Evolutionary conservation across 2,113 vertebrate genomes (phyloP).

Genomic region (Nettapus auritus): DNA sequence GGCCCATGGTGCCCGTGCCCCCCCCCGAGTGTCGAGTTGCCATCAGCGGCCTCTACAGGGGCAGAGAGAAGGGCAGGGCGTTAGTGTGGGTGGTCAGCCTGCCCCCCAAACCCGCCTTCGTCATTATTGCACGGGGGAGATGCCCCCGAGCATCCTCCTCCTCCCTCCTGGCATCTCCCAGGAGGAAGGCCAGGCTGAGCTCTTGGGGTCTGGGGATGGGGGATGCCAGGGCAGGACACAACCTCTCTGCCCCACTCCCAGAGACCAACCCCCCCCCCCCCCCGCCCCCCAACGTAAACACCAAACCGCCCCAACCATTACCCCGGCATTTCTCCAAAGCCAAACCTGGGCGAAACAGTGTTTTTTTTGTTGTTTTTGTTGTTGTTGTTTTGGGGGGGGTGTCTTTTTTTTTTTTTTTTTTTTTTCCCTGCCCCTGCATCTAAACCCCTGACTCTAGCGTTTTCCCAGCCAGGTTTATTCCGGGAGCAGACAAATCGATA

Average conservation of each 20-base stretch:
- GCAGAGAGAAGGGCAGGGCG: background rate
- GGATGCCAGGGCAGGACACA: too few relatives aligned
- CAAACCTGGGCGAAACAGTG: background rate
- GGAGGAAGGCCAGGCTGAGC: background rate
- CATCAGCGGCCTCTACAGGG: conserved; percentile 89
- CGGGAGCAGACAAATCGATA: background rate
- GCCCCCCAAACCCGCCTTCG: background rate
- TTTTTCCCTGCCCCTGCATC: background rate
- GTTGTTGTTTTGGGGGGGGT: too few relatives aligned
- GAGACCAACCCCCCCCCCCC: background rate
- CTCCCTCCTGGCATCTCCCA: background rate
- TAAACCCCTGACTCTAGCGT: background rate
- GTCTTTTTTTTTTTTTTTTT: background rate
- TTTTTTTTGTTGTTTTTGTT: background rate
- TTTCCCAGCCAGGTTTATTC: background rate
- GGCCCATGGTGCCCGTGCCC: conserved; percentile 92
- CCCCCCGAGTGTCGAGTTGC: conserved; percentile 86
- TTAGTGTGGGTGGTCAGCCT: background rate
- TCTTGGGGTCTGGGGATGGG: background rate
- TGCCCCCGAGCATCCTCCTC: background rate
- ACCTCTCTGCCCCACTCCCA: background rate
- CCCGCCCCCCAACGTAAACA: background rate
- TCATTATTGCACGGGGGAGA: background rate
- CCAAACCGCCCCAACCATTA: background rate
- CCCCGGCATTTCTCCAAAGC: background rate